A percentile compares a stretch with the other conserved stretches of the same genome.
Evolutionary conservation across 2,113 vertebrate genomes (phyloP).

Genomic region (Calonectris borealis): DNA sequence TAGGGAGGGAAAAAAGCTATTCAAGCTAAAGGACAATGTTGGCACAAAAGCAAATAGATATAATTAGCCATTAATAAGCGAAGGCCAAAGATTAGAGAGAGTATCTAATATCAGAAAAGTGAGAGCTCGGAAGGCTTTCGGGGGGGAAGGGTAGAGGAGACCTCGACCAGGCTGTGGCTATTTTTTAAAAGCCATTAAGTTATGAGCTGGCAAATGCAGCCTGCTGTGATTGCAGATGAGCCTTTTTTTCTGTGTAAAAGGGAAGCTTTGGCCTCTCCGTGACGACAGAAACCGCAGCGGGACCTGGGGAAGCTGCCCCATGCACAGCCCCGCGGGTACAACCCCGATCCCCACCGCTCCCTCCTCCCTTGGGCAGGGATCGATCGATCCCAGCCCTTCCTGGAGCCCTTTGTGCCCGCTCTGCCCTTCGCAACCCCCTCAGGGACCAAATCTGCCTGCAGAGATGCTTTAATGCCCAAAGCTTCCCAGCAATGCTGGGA

Average conservation of each 20-base stretch:
- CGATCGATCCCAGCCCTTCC: background rate
- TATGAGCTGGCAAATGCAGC: background rate
- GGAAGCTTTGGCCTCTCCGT: background rate
- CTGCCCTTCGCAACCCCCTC: background rate
- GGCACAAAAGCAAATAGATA: slow-evolving; percentile 44
- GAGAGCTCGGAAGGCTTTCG: background rate
- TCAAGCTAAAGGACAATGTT: slow-evolving; percentile 43
- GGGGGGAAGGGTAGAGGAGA: background rate
- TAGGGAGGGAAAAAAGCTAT: slow-evolving; percentile 1
- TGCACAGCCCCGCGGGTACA: background rate
- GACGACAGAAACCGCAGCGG: background rate
- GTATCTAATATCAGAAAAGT: background rate
- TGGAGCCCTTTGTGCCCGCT: background rate
- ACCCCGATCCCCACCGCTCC: accelerated
- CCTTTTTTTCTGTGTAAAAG: background rate
- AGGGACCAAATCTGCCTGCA: background rate
- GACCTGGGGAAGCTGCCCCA: background rate
- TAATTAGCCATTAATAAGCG: slow-evolving; percentile 49
- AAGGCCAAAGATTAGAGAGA: slow-evolving; percentile 37
- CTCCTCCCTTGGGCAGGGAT: background rate
- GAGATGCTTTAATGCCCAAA: background rate
- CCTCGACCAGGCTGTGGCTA: background rate
- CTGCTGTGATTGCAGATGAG: background rate
- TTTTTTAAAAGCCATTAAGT: background rate
- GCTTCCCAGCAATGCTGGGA: background rate